Conservation (phyloP, 2,113 vertebrate species). For the Syngnathus scovelli region DNA sequence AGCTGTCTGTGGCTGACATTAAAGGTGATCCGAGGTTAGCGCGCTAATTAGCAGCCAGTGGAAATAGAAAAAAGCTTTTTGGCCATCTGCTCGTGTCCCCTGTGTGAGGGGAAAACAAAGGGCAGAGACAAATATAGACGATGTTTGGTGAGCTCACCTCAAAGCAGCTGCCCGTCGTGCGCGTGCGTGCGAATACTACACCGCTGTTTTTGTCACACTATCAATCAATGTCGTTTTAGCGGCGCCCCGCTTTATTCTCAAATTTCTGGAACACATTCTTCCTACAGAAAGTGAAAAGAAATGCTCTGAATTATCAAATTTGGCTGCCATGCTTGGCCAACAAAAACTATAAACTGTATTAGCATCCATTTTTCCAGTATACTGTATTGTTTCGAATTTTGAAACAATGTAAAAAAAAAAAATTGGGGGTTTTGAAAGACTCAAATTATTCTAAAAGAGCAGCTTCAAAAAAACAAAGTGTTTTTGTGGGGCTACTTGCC, state of each 20-base stretch:
- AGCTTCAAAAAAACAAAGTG: no score
- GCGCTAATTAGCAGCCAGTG: slow-evolving; percentile 61
- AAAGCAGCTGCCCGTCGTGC: slow-evolving; percentile 22
- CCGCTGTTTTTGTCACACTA: neutral
- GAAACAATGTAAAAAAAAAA: no score
- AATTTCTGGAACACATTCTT: neutral
- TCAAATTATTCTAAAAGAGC: no score
- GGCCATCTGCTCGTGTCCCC: slow-evolving; percentile 59
- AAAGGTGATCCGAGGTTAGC: slow-evolving; percentile 57
- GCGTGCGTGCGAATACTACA: neutral
- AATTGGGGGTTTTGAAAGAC: no score
- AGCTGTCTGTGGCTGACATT: slow-evolving; percentile 55
- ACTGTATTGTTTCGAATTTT: no score
- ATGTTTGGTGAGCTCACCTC: slow-evolving; percentile 38
- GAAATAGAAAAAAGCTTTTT: slow-evolving; percentile 44
- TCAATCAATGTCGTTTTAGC: neutral
- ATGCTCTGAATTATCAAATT: no score
- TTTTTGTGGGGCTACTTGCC: neutral
- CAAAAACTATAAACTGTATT: no score
- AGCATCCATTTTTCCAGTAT: no score
- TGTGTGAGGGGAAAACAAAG: slow-evolving; percentile 41
- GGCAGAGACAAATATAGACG: slow-evolving; percentile 54
- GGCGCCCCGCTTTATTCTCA: neutral
- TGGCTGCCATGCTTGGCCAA: no score
- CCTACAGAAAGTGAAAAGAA: no score